phyloP scores from a whole-genome alignment of 2,797 vertebrate genomes.

The Alectoris magna region DNA sequence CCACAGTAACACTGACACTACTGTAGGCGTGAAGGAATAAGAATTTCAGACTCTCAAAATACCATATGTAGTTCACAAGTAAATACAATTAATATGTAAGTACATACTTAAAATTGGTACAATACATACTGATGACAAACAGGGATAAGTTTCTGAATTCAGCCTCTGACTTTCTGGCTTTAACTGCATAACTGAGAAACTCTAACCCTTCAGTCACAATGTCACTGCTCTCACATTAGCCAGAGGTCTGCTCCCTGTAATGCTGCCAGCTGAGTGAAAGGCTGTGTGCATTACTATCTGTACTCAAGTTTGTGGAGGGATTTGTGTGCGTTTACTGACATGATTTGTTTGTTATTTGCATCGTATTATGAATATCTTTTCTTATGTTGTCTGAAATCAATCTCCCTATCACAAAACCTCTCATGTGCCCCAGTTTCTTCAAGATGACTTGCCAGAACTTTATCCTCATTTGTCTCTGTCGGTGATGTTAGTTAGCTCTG shows the following conservation, averaged over 20 bases:
- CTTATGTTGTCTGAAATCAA: not conserved
- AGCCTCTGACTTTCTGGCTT: not conserved
- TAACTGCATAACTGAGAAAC: not conserved
- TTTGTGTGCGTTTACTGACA: not conserved
- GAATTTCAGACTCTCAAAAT: not conserved
- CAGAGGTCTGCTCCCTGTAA: not conserved
- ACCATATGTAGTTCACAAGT: not conserved
- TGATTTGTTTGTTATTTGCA: not conserved
- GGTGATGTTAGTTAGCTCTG: not conserved
- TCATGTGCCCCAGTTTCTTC: not conserved
- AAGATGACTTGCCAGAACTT: not conserved
- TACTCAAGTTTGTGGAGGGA: not conserved
- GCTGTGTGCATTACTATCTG: not conserved
- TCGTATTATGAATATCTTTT: not conserved
- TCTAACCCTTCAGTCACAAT: not conserved
- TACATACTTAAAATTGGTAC: not conserved
- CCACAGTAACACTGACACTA: not conserved
- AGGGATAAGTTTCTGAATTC: not conserved
- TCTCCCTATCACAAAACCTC: not conserved
- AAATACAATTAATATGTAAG: not conserved
- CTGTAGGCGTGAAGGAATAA: not conserved
- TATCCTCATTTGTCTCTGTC: not conserved
- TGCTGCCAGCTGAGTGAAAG: not conserved
- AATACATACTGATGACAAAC: accelerated
- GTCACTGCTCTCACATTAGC: not conserved